Percentiles rank a stretch among this genome's conserved stretches.
Evolutionary conservation across 2,797 vertebrate species (phyloP).

Genomic region (Cetoscarus ocellatus): DNA sequence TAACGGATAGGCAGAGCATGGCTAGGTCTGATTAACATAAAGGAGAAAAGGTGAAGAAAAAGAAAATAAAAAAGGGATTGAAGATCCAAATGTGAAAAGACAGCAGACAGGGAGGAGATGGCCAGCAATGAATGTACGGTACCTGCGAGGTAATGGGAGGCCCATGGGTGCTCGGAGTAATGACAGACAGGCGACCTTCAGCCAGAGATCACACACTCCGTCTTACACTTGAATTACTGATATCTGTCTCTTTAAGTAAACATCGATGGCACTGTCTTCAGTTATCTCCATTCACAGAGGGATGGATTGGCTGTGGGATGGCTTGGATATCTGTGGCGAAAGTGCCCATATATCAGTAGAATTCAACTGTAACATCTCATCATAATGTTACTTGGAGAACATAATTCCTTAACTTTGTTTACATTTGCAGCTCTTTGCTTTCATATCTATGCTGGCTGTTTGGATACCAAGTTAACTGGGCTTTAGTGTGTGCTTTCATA

Average conservation of each 20-base stretch:
- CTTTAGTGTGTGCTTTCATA: too few species aligned
- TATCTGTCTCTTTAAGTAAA: slow-evolving; percentile 40
- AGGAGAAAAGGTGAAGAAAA: background rate
- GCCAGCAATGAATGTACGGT: slow-evolving; percentile 22
- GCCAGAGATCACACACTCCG: slow-evolving; percentile 48
- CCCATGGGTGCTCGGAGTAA: slow-evolving; percentile 22
- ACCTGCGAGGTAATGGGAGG: slow-evolving; percentile 44
- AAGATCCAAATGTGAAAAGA: slow-evolving; percentile 19
- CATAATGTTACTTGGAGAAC: background rate
- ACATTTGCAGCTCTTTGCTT: too few species aligned
- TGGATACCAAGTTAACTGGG: too few species aligned
- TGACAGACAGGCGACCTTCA: slow-evolving; percentile 58
- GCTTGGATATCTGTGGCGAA: slow-evolving; percentile 1
- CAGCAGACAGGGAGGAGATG: background rate
- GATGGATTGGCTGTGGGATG: background rate
- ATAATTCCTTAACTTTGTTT: background rate
- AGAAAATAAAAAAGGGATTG: slow-evolving; percentile 8
- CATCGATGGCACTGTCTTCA: slow-evolving; percentile 30
- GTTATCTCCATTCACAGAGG: slow-evolving; percentile 16
- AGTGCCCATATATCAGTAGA: background rate
- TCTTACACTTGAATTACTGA: slow-evolving; percentile 51
- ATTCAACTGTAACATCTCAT: background rate
- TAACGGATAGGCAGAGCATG: slow-evolving; percentile 44
- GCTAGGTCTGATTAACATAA: slow-evolving; percentile 43
- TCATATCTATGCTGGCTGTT: too few species aligned